Base-by-base conservation (phyloP, 2,797 vertebrate species). In the Rhadinocentrus ornatus region DNA sequence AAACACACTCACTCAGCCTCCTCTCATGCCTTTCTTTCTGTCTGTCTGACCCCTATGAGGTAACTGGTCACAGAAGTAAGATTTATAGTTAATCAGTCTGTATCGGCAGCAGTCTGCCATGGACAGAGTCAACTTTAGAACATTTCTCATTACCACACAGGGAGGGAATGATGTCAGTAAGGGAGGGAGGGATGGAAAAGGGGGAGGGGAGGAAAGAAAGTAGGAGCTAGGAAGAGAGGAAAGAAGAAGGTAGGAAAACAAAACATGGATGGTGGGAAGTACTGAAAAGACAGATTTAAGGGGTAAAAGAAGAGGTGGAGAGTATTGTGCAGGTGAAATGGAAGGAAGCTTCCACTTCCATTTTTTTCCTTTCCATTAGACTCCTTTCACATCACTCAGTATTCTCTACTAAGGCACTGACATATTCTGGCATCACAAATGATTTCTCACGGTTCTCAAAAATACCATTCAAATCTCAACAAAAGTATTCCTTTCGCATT, bases 51-150 rank as follows among this genome's bases (percentile, higher is more conserved):
- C 91, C 89, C 91, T 90, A 92, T 96, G 93, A 96, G 90, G 92
- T 93, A 95, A 95, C 91, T 91, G 90, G 91, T 92, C 88, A 91
- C 84, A 78, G 87, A 89, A 77, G 91, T 92, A 89, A 94, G 94
- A 96, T 95, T 95, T 96, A 96, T 94, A 92, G 95, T 93, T 95
- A 96, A 96, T 97, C 96, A 95, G 95, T 94, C 91, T 90, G 82
- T 95, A 93, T 94, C 90, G 91, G 93, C 92, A 92, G 94, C 88
- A 60, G 92, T 87, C 86, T 84, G 85, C 84, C 75, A 59, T 66
- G 72, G 71, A 48, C 73, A 0, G 26, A 80, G 91, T 89, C 85
- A 92, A 87, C 93, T 95, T 96, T 94, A 91, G 87, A 91, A 89
- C 90, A 93, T 93, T 94, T 93, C 92, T 92, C 92, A 88, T 90